Base-by-base conservation (phyloP, 2,888 invertebrate genomes). In the Dicyrtoma fusca region DNA sequence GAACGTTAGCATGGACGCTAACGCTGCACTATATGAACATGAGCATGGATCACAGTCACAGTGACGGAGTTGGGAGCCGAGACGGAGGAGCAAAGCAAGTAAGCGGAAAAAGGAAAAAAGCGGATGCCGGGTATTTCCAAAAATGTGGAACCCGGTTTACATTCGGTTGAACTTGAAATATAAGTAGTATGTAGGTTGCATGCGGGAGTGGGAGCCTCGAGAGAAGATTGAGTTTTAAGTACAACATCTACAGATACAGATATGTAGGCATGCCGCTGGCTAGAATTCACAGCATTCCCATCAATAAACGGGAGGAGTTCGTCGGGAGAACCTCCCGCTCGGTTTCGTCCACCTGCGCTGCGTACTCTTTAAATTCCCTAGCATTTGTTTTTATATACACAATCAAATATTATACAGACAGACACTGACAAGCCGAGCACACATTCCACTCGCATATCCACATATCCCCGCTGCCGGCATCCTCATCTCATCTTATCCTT, bases 211-310 rank as follows among this genome's bases (percentile, higher is more conserved):
- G 25, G n/a, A 59, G n/a, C 8, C 25, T 10, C 53, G 21, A 17
- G 19, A 34, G 34, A 34, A 34, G 34, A 34, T 34, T 8, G 34
- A 34, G 34, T 34, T 8, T 34, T 34, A 3, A 5, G 34, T 34
- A 34, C 13, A 49, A 5, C 45, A 45, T 13, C 8, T 13, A 45
- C 45, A 45, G 6, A 51, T 19, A 51, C n/a, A 51, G 51, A 5
- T 21, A 11, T 6, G 25, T n/a, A 57, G 1, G 13, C 19, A 42
- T 42, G 42, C 34, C 45, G 49, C 64, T 69, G 57, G 71, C 59
- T 71, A 64, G 65, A 65, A 71, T 65, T 71, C 65, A 57, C 71
- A 71, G 71, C 71, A 71, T 71, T 71, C 45, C 57, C 65, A 47
- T 71, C 71, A 65, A 71, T 71, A 71, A 71, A 65, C 17, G 42